Evolutionary conservation across 2,797 vertebrate genomes (phyloP), one percentile per base, ranked within the genome.

Genomic region (Xerus rutilus): DNA sequence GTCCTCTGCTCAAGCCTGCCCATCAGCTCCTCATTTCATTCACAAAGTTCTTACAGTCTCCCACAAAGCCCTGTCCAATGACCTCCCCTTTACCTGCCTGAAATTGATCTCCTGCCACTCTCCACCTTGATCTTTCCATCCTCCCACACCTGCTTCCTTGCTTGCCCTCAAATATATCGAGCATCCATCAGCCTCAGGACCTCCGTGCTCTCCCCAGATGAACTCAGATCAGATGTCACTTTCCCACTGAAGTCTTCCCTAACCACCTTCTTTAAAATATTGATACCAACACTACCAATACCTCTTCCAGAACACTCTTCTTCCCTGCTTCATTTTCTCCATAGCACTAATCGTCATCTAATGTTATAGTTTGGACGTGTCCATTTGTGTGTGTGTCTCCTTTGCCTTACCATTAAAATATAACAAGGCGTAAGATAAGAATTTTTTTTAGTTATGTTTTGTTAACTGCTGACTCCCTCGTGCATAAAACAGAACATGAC

Each of bases 361-460:
- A 77, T 47, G 30, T 52, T 89, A 12, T 30, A 95, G 20, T 49
- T 95, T 84, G 89, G 47, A 35, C 23, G 49, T 76, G 11, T 62
- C 39, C 57, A 30, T 59, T 59, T 54, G 43, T 89, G 5, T 17
- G 23, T 67, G 17, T 77, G 67, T 76, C 62, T 86, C 14, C 3
- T 54, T 39, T 92, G 30, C 32, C 35, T 54, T 21, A 15, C 14
- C 17, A n/a, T 5, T 83, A 90, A 23, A 94, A 72, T 67, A 20
- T 62, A 72, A 67, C 8, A 89, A 62, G 43, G 4, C 12, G 52
- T 15, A 8, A 79, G 13, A 59, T 15, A 8, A 79, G 13, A n/a
- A 47, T 78, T 70, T 59, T 85, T 78, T 72, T 18, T 28, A 73
- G 94, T 92, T 77, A 49, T 72, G 11, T 39, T 93, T 89, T 86